Base-by-base conservation (phyloP, 2,797 vertebrate genomes). In the Danio kyathit region DNA sequence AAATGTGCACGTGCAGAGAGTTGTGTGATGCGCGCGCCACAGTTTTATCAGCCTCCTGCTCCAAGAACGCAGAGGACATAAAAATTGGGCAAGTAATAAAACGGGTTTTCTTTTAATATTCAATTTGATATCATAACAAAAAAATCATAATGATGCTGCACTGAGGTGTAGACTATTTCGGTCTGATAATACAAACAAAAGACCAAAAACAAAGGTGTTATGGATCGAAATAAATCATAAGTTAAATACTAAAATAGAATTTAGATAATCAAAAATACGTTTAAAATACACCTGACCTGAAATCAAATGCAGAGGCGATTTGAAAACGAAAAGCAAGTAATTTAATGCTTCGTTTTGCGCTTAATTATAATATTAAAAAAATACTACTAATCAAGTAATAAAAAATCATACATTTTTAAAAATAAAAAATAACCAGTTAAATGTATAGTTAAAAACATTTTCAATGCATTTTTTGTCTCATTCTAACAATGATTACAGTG, bases 1-100 rank as follows among this genome's bases (percentile, higher is more conserved):
- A 14, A 89, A 75, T 52, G 64, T 86, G 79, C 89, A 91, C 88
- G 87, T 92, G 90, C 88, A 88, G 82, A 80, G 14, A 60, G 81
- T 4, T 85, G 54, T 84, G 78, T 84, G 56, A 86, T 60, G 13
- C 83, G 85, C 83, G 85, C 49, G 73, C 74, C 61, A 80, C 86
- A 87, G 84, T 83, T 91, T 86, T 88, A 84, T 87, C 77, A 88
- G 72, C 86, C 91, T 87, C 87, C n/a, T 56, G 81, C 29, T 79
- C 38, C 44, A 16, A 11, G 10, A 59, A 72, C 29, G 29, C 40
- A 9, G 2, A 59, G 21, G 3, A 13, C 16, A 66, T 41, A 21
- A 60, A 41, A 17, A 77, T 38, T 7, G 67, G 48, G n/a, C 1
- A 38, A 9, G 11, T 44, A 14, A 59, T 41, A 52, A 63, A 46